Percentiles rank a stretch among this genome's conserved stretches.
These are phyloP conservation scores for Ceyx melanurus DNA, from an alignment of 2,113 vertebrate genomes.

Conservation along the genomic window DNA sequence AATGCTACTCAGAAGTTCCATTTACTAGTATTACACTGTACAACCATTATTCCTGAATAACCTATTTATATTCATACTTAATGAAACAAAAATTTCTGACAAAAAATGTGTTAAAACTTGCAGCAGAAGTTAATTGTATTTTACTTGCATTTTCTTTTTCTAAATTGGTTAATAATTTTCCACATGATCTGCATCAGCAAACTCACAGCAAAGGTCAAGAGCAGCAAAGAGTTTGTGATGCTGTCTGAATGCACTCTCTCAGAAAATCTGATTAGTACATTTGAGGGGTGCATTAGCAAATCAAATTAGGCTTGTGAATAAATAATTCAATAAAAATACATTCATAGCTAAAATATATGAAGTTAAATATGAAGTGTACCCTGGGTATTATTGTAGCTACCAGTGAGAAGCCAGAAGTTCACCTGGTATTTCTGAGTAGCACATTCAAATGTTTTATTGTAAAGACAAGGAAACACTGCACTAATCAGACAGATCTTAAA, in stretches of 20 bases:
- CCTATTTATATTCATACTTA: neutral
- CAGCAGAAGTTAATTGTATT: neutral
- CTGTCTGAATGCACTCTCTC: neutral
- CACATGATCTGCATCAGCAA: neutral
- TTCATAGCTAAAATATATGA: neutral
- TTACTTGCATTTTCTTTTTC: neutral
- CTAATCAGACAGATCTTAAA: neutral
- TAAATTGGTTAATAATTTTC: neutral
- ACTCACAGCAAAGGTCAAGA: neutral
- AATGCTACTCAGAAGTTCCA: neutral
- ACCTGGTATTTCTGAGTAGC: neutral
- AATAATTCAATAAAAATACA: neutral
- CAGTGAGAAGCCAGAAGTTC: neutral
- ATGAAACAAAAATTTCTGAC: rapidly evolving
- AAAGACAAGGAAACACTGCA: neutral
- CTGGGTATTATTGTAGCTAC: neutral
- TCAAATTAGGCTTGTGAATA: neutral
- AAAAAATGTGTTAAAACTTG: neutral
- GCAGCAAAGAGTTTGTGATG: neutral
- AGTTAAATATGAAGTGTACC: neutral
- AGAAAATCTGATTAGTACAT: neutral
- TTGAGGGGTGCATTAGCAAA: neutral
- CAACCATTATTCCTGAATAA: neutral
- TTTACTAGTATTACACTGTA: neutral
- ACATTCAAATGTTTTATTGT: neutral